A percentile compares a stretch with the other conserved stretches of the same genome.
Evolutionary conservation across 2,113 vertebrate genomes (phyloP).

Genomic region (Himantopus leucocephalus): DNA sequence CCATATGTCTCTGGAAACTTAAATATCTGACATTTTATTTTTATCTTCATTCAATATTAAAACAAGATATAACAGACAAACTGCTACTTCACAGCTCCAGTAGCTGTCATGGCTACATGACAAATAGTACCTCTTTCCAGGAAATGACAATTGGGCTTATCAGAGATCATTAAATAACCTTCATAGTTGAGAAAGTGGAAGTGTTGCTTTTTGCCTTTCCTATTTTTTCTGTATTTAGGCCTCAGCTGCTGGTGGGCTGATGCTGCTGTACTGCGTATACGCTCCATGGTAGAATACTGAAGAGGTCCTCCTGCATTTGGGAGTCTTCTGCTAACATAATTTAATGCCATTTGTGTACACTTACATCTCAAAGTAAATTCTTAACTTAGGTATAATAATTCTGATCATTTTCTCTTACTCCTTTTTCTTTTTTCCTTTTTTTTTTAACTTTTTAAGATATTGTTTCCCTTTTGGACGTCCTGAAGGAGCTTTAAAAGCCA

Average conservation of each 20-base stretch:
- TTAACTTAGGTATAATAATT: background rate
- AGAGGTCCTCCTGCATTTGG: background rate
- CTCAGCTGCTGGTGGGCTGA: background rate
- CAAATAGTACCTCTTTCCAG: background rate
- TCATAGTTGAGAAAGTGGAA: background rate
- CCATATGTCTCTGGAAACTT: background rate
- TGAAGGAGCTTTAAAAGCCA: constrained; percentile 97
- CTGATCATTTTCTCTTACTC: background rate
- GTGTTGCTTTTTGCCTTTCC: background rate
- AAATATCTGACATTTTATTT: background rate
- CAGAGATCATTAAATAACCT: background rate
- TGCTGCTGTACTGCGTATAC: background rate
- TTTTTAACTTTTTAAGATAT: constrained; percentile 81
- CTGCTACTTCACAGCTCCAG: background rate
- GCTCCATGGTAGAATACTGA: background rate
- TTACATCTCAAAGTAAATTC: background rate
- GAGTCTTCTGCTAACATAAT: background rate
- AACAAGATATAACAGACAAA: background rate
- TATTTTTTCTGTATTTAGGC: background rate
- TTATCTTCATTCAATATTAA: background rate
- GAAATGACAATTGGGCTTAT: background rate
- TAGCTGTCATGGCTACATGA: background rate
- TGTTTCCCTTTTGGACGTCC: constrained; percentile 98
- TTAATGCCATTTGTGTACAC: background rate
- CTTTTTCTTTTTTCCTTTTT: background rate